A percentile compares a stretch with the other conserved stretches of the same genome.
Evolutionary conservation across 2,797 vertebrate species (phyloP).

Genomic region (Pseudomugil gertrudae): DNA sequence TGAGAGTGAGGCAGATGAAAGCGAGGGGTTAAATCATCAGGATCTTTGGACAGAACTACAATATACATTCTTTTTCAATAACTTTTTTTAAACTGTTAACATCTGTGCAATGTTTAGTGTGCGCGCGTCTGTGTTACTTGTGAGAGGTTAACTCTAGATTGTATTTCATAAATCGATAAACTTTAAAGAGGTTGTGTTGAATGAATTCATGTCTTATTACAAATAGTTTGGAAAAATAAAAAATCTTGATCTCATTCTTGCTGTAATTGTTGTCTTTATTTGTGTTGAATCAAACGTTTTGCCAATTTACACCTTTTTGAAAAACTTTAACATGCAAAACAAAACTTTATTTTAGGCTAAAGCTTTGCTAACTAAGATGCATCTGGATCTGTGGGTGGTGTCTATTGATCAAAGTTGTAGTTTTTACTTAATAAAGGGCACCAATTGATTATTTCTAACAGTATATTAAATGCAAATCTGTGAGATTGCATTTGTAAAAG

Average conservation of each 20-base stretch:
- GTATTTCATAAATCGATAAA: conserved; percentile 81
- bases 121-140: conserved; percentile 71
- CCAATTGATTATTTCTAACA: not conserved
- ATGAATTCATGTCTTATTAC: conserved; percentile 85
- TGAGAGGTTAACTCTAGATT: conserved; percentile 78
- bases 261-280: conserved; percentile 18
- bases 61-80: conserved; percentile 53
- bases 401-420: not conserved
- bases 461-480: not conserved
- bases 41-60: conserved; percentile 72
- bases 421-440: not conserved
- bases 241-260: conserved; percentile 76
- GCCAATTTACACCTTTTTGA: not conserved
- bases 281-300: conserved; percentile 2
- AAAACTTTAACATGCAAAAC: not conserved
- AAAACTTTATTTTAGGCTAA: not conserved
- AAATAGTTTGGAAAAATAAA: conserved; percentile 84
- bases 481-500: not conserved
- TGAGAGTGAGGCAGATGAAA: conserved; percentile 57
- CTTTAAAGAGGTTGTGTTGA: conserved; percentile 82
- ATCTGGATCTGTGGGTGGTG: not conserved
- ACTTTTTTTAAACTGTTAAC: conserved; percentile 49
- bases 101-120: conserved; percentile 71
- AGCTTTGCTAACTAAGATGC: not conserved
- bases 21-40: conserved; percentile 39